These are phyloP conservation scores for Parasteatoda tepidariorum DNA, from an alignment of 1,140 invertebrate genomes.

Conservation along the genomic window DNA sequence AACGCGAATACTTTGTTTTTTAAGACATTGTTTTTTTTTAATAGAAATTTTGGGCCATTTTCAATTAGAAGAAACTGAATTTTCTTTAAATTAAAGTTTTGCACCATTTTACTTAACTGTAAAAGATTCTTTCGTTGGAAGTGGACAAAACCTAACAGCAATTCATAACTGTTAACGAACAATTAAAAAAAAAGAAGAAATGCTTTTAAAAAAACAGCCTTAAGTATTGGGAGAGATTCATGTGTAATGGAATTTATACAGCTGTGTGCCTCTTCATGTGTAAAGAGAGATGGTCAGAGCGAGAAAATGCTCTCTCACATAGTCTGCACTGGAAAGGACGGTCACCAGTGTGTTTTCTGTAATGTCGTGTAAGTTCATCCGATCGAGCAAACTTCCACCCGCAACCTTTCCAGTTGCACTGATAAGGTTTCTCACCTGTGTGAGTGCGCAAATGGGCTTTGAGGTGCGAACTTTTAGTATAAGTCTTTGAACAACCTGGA, in stretches of 20 bases:
- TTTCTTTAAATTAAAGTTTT: too few species aligned
- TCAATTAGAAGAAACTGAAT: too few species aligned
- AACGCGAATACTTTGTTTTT: too few species aligned
- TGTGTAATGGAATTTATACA: slow-evolving; percentile 34
- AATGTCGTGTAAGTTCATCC: slow-evolving; percentile 73
- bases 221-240: too few species aligned
- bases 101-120: too few species aligned
- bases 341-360: slow-evolving; percentile 69
- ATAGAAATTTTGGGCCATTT: too few species aligned
- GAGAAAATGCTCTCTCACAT: slow-evolving; percentile 71
- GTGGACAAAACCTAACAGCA: too few species aligned
- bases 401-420: slow-evolving; percentile 73
- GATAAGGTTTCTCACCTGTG: slow-evolving; percentile 76
- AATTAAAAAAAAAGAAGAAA: too few species aligned
- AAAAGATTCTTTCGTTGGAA: too few species aligned
- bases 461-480: slow-evolving; percentile 80
- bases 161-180: too few species aligned
- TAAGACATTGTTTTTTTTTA: too few species aligned
- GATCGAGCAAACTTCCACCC: slow-evolving; percentile 75
- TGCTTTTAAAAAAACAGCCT: too few species aligned
- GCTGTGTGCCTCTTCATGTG: slow-evolving; percentile 71
- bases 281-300: slow-evolving; percentile 71
- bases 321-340: slow-evolving; percentile 68
- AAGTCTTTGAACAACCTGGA: slow-evolving; percentile 78
- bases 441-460: slow-evolving; percentile 77